Conservation (phyloP, 2,888 invertebrate genomes). For the Eristalis intricaria region DNA sequence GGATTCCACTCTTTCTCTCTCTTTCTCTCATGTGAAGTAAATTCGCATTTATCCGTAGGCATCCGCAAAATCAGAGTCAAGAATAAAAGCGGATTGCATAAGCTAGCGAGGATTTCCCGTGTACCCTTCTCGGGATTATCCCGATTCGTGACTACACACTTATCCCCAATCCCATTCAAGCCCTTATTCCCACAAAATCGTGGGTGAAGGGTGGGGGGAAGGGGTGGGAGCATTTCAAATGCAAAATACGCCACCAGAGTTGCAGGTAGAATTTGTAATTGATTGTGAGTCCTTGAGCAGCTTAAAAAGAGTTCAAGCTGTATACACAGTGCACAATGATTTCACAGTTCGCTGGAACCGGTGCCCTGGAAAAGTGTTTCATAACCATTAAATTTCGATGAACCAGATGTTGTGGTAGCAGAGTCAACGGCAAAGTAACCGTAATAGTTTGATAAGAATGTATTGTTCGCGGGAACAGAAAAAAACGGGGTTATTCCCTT, state of each 20-base stretch:
- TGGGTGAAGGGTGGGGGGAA: not conserved
- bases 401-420: not conserved
- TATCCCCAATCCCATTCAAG: not conserved
- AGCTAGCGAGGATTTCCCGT: not conserved
- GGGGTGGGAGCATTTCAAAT: not conserved
- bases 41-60: conserved; percentile 20
- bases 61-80: not conserved
- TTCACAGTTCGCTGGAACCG: not conserved
- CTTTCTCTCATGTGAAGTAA: not conserved
- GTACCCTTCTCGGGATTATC: not conserved
- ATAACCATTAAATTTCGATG: not conserved
- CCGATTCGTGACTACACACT: not conserved
- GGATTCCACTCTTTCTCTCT: not conserved
- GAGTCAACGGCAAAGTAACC: not conserved
- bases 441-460: not conserved
- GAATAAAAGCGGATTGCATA: not conserved
- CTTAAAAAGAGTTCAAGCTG: not conserved
- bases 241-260: not conserved
- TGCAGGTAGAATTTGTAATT: not conserved
- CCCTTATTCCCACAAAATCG: not conserved
- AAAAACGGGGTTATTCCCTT: not conserved
- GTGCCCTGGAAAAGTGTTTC: not conserved
- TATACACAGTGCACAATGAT: not conserved
- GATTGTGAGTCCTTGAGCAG: not conserved
- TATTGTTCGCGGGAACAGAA: not conserved